Base-by-base conservation (phyloP, 1,140 invertebrate species). In the Xylocopa sonorina region DNA sequence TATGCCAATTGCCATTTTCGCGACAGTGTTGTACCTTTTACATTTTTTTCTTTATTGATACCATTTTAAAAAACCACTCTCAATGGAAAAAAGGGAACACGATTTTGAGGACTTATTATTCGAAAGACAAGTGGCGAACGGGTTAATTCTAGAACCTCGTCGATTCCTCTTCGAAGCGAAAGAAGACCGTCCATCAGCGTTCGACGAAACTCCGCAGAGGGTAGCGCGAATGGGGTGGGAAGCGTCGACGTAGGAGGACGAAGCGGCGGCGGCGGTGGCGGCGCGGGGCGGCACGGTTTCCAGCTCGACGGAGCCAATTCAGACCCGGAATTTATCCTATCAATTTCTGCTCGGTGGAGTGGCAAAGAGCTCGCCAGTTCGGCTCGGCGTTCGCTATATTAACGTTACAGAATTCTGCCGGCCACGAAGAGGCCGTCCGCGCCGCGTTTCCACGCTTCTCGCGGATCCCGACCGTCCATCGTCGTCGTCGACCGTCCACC, bases 301-400 rank as follows among this genome's bases (percentile, higher is more conserved):
- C 94, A 93, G 93, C 94, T 94, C 92, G 93, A 89, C 92, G 93
- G 92, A 93, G 93, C 93, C 94, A 93, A 94, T 94, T 94, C 94
- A 94, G 93, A 93, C 91, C 93, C 93, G 93, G 94, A 94, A 94
- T 94, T 94, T 94, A 94, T 94, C 94, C 94, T 94, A 94, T 94
- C 94, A 94, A 94, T 94, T 94, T 94, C 94, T 94, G 94, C 94
- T 94, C 93, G 93, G 92, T 94, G 93, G 93, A 94, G 94, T 93
- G 94, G 93, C 93, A 94, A 94, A 94, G 93, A 94, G 93, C 91
- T 92, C 91, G 89, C 89, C 88, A 90, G 88, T 88, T 83, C 74
- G 80, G 80, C 83, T 90, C 88, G 88, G 84, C 87, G 88, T 90
- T 91, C 90, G 91, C 90, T 93, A 90, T 92, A 93, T 92, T 92